Percentiles rank a stretch among this genome's conserved stretches.
Conservation (phyloP, 2,888 invertebrate species). For the Aricia artaxerxes region DNA sequence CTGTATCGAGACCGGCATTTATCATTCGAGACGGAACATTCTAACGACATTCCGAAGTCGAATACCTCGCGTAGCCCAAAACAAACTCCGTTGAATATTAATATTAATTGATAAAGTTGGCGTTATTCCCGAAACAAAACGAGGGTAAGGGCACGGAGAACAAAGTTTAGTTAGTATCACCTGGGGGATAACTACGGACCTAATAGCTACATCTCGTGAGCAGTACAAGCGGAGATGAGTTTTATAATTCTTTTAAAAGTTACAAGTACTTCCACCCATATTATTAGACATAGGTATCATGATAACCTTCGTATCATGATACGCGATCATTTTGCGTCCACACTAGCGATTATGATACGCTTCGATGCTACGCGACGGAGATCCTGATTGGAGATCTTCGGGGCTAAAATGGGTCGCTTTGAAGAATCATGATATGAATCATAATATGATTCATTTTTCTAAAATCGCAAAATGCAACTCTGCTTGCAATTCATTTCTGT, state of each 20-base stretch:
- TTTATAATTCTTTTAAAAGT: neutral
- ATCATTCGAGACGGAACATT: neutral
- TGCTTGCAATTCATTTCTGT: too few relatives aligned
- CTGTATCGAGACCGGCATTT: neutral
- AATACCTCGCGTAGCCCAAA: neutral
- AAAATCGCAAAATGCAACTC: too few relatives aligned
- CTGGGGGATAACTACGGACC: neutral
- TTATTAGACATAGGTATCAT: too few relatives aligned
- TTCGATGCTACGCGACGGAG: too few relatives aligned
- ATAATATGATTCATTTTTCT: too few relatives aligned
- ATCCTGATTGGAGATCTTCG: too few relatives aligned
- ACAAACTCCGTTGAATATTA: neutral
- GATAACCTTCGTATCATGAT: too few relatives aligned
- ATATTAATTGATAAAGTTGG: conserved; percentile 9
- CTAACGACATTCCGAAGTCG: conserved; percentile 13
- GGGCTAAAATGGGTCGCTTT: too few relatives aligned
- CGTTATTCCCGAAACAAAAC: neutral
- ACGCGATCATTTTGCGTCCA: too few relatives aligned
- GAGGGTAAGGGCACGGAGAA: neutral
- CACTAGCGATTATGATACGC: too few relatives aligned
- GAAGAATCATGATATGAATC: too few relatives aligned
- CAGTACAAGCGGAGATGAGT: neutral
- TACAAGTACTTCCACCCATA: too few relatives aligned
- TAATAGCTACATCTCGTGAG: conserved; percentile 1
- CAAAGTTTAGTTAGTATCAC: neutral